Evolutionary conservation across 2,888 invertebrate genomes (phyloP), one percentile per base, ranked within the genome.

Genomic region (Dioctria rufipes): DNA sequence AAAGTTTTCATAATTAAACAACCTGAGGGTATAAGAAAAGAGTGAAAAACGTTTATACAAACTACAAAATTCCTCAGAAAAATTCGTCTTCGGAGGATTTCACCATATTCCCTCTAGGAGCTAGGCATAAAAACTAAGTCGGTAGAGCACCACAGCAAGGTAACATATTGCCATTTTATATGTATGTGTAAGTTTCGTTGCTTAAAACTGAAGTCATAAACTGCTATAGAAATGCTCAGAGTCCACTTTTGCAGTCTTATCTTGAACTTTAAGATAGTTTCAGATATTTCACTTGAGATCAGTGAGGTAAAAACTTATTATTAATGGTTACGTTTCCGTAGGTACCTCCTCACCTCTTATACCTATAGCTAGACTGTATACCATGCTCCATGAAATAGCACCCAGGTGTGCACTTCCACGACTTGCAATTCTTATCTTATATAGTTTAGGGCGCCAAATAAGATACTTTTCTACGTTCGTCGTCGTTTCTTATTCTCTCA

Each of bases 291-390:
- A 77, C 61, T 63, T 77, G 77, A 63, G 63, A 63, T 61, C 63
- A 63, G 77, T 61, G 46, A 11, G 37, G 61, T 63, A 77, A 77
- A 77, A 77, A 77, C 63, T 77, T 77, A 77, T 77, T 77, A 77
- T 77, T 77, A 77, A 77, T 77, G 77, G 63, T 63, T 63, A 63
- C 77, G 43, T 77, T 77, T 25, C 25, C 25, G 25, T 25, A 25
- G 25, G 25, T 25, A 25, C 25, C 25, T 25, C 25, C 25, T 25
- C 25, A 1, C 25, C 25, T 25, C 25, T 2, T 25, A 25, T 25
- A 25, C 42, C 49, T 63, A 49, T 63, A 42, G 42, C 13, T 5
- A 37, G 13, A 37, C 40, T 37, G 25, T 25, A 25, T 25, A 25
- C 25, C 25, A 25, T 25, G 25, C 25, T 61, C 63, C 61, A n/a